Percentiles rank a stretch among this genome's conserved stretches.
Evolutionary conservation across 2,113 vertebrate species (phyloP).

Genomic region (Petrocephalus zakoni): DNA sequence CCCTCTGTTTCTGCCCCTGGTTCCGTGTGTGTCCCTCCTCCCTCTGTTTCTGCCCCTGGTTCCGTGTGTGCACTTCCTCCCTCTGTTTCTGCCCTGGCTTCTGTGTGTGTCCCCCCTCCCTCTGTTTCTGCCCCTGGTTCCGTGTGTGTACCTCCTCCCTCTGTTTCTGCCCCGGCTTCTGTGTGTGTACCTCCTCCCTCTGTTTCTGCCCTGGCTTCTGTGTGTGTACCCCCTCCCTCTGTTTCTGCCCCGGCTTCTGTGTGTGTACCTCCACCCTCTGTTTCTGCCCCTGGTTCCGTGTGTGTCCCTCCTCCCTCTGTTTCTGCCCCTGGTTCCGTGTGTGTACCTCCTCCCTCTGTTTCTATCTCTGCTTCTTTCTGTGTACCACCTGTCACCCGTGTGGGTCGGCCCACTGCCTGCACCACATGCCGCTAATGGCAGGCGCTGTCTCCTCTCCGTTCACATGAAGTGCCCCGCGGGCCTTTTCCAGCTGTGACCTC

Average conservation of each 20-base stretch:
- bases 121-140: too few species aligned
- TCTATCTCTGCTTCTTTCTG: neutral
- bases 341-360: neutral
- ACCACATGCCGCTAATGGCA: neutral
- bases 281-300: neutral
- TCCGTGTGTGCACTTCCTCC: too few species aligned
- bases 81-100: too few species aligned
- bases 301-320: neutral
- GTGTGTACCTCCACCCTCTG: neutral
- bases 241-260: neutral
- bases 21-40: too few species aligned
- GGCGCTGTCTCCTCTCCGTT: neutral
- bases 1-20: neutral
- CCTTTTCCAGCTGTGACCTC: neutral
- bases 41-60: too few species aligned
- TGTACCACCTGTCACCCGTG: neutral
- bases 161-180: too few species aligned
- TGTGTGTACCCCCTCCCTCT: neutral
- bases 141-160: too few species aligned
- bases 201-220: neutral
- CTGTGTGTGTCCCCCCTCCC: too few species aligned
- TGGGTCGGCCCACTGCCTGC: neutral
- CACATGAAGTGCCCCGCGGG: neutral
- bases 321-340: neutral
- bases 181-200: too few species aligned